Evolutionary conservation across 2,888 invertebrate genomes (phyloP).

Genomic region (Cotesia congregata): DNA sequence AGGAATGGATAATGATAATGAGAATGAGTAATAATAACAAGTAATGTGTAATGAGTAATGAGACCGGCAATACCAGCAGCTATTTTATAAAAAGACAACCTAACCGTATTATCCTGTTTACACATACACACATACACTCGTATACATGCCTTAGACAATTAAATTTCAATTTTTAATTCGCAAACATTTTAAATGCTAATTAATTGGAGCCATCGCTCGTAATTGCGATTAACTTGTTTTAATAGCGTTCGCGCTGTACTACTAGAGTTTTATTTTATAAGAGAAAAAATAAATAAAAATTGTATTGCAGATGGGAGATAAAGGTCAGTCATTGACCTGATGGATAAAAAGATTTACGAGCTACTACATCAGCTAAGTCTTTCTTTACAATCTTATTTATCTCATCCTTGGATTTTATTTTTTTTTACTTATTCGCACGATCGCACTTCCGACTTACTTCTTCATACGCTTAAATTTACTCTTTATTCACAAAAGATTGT

Average conservation of each 20-base stretch:
- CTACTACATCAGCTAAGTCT: slow-evolving; percentile 14
- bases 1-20: not conserved
- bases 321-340: slow-evolving; percentile 17
- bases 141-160: not conserved
- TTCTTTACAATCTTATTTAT: slow-evolving; percentile 18
- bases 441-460: slow-evolving; percentile 25
- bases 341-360: slow-evolving; percentile 21
- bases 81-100: not conserved
- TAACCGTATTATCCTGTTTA: not conserved
- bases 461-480: not conserved
- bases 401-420: not conserved
- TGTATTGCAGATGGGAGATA: slow-evolving; percentile 4
- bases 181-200: not conserved
- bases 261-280: not conserved
- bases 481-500: too few species aligned
- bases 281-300: slow-evolving; percentile 6
- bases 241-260: not conserved
- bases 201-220: not conserved
- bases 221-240: slow-evolving; percentile 10
- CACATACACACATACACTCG: not conserved
- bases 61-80: not conserved
- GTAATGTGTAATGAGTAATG: not conserved
- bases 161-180: not conserved
- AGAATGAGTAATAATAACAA: not conserved
- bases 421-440: slow-evolving; percentile 26